Conservation (phyloP, 2,888 invertebrate genomes). For the Lepidocyrtoides sp. region DNA sequence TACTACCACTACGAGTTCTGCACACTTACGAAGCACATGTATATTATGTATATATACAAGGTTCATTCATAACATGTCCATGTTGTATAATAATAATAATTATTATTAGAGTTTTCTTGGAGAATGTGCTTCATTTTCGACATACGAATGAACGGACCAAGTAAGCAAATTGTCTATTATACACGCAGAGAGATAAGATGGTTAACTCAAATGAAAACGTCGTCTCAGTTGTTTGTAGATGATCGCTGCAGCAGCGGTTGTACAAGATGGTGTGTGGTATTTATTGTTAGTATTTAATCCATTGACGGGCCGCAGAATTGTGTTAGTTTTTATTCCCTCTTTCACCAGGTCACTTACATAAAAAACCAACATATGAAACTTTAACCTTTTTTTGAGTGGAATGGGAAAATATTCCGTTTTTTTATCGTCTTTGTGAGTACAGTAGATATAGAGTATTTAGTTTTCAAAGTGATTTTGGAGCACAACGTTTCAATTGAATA, state of each 20-base stretch:
- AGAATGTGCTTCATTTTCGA: background rate
- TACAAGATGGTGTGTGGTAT: background rate
- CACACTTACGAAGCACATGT: constrained; percentile 26
- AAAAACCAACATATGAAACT: background rate
- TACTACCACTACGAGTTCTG: constrained; percentile 50
- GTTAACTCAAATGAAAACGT: constrained; percentile 62
- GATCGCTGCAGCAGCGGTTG: background rate
- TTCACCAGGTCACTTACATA: constrained; percentile 60
- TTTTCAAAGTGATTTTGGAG: too few species aligned
- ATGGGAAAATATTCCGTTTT: too few species aligned
- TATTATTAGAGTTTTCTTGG: background rate
- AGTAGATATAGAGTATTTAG: too few species aligned
- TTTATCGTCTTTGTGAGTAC: background rate
- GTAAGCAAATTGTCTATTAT: constrained; percentile 69
- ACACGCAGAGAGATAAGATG: constrained; percentile 50
- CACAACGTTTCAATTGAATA: background rate
- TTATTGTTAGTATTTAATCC: constrained; percentile 62
- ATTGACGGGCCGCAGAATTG: constrained; percentile 24
- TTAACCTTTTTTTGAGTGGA: too few species aligned
- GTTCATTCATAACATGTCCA: background rate
- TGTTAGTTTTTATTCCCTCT: constrained; percentile 66
- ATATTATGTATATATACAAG: background rate
- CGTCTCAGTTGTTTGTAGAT: background rate
- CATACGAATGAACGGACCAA: background rate
- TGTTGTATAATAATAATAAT: background rate